Evolutionary conservation across 2,797 vertebrate species (phyloP).

Genomic region (Gobionotothen gibberifrons): DNA sequence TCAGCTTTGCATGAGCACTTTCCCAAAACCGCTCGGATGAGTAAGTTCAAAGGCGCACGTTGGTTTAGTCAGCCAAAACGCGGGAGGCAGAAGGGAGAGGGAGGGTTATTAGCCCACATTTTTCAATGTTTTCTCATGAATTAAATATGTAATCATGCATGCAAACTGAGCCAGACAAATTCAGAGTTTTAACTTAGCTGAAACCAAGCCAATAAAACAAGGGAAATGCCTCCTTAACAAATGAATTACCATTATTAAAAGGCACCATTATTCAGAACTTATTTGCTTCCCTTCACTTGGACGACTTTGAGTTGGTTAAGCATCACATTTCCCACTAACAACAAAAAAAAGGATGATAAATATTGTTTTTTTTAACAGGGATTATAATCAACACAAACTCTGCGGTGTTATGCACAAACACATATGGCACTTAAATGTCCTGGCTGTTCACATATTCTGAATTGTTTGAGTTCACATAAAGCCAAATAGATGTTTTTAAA

Average conservation of each 20-base stretch:
- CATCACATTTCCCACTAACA: constrained; percentile 31
- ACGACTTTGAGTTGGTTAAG: constrained; percentile 36
- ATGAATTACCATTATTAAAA: constrained; percentile 65
- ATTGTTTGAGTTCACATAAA: not conserved
- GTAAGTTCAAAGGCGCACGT: constrained; percentile 54
- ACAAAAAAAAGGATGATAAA: constrained; percentile 32
- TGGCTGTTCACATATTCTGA: not conserved
- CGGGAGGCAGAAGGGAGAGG: not conserved
- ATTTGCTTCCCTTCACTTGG: constrained; percentile 34
- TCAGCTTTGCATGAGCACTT: constrained; percentile 46
- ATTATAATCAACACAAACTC: constrained; percentile 34
- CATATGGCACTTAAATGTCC: not conserved
- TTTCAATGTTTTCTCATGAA: constrained; percentile 71
- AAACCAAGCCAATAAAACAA: constrained; percentile 56
- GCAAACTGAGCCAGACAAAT: constrained; percentile 69
- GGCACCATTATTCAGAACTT: constrained; percentile 23
- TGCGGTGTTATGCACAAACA: not conserved
- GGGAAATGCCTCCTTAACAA: constrained; percentile 48
- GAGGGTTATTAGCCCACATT: constrained; percentile 56
- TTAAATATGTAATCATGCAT: constrained; percentile 78
- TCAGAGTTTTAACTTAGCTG: constrained; percentile 49
- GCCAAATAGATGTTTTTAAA: not conserved
- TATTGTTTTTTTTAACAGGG: constrained; percentile 19
- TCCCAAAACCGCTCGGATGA: constrained; percentile 44
- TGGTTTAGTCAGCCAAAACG: constrained; percentile 55